Conservation (phyloP, 2,888 invertebrate genomes). For the Tanytarsus gracilentus region DNA sequence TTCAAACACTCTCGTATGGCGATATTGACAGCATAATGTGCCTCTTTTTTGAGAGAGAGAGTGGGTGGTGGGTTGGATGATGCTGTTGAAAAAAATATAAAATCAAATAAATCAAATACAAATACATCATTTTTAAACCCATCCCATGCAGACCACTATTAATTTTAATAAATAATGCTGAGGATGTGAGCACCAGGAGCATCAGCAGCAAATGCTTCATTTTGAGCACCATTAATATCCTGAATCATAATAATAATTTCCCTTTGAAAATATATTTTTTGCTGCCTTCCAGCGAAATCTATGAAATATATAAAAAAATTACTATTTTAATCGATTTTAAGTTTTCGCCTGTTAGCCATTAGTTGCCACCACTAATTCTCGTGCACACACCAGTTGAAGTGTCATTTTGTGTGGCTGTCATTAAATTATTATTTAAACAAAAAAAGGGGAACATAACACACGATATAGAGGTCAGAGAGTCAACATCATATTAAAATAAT, state of each 20-base stretch:
- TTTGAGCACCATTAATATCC: neutral
- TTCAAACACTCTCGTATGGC: neutral
- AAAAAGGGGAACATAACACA: neutral
- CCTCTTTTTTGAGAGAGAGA: neutral
- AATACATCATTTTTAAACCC: slow-evolving; percentile 14
- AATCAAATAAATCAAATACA: slow-evolving; percentile 2
- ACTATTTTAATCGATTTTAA: neutral
- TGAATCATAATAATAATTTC: too few species aligned
- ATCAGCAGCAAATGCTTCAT: neutral
- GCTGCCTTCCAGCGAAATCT: slow-evolving; percentile 2
- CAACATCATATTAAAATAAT: slow-evolving; percentile 25
- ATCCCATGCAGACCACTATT: neutral
- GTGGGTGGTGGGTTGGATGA: neutral
- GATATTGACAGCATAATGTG: neutral
- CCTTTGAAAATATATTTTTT: too few species aligned
- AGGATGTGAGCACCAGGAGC: neutral
- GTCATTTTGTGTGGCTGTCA: slow-evolving; percentile 12
- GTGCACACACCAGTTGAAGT: neutral
- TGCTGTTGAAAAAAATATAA: slow-evolving; percentile 2
- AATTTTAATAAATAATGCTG: neutral
- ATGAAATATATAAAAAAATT: too few species aligned
- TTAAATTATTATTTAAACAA: slow-evolving; percentile 14
- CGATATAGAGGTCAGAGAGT: slow-evolving; percentile 14
- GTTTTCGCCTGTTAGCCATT: slow-evolving; percentile 2
- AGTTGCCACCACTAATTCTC: neutral